Base-by-base conservation (phyloP, 2,888 invertebrate genomes). In the Andrena praecox region DNA sequence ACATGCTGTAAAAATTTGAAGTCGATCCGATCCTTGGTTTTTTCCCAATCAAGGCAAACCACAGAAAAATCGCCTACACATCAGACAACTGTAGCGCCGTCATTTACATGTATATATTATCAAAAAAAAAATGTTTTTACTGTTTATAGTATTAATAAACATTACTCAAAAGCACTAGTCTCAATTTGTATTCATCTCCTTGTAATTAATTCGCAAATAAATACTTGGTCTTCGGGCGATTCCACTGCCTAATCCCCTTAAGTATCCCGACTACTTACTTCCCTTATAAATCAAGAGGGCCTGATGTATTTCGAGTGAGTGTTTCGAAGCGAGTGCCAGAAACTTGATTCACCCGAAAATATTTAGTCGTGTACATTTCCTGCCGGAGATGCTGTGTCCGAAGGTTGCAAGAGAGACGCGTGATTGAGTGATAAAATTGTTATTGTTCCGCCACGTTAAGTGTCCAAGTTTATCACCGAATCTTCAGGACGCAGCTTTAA, bases 221-320 rank as follows among this genome's bases (percentile, higher is more conserved):
- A 42, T 42, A 42, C 12, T 12, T 42, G 0, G 5, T 31, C 29
- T 12, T 42, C 12, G 35, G 12, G 12, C 35, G 12, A 3, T 42
- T 42, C 12, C 1, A 42, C 12, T 3, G 35, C 29, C 29, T 31
- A 5, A 5, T 42, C 35, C 12, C 12, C 10, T 42, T 42, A 56
- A 72, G 80, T 56, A 80, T 64, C 62, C 62, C 67, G 71, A 68
- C 79, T 79, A 35, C 66, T 80, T 80, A 48, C 63, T 80, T 80
- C 63, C 79, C n/a, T 50, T 35, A 68, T 79, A 79, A 79, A 79
- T 80, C 68, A 80, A 63, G 72, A 35, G 50, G 66, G 63, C 63
- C 80, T 63, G 80, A 80, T 80, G 80, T 80, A 79, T 80, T 80
- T 72, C 62, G 71, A 72, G 80, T 70, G 16, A 48, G 62, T 67